A percentile compares a stretch with the other conserved stretches of the same genome.
phyloP scores from a whole-genome alignment of 2,888 invertebrate genomes.

The Brachyptera risi region DNA sequence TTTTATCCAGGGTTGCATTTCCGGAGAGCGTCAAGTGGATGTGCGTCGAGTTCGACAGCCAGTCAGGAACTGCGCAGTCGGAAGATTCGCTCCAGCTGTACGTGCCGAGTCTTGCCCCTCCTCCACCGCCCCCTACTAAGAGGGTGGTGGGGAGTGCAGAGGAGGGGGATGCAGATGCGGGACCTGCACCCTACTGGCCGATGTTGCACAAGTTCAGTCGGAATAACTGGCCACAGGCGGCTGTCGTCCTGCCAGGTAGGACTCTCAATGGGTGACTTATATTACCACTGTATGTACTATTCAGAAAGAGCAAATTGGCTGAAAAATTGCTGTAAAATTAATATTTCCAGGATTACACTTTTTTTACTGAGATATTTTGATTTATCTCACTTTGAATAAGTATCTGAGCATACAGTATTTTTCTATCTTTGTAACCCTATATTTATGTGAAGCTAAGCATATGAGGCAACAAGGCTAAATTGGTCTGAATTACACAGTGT shows the following conservation, averaged over 20 bases:
- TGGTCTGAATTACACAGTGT: too few species aligned
- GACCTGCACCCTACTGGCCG: slow-evolving; percentile 53
- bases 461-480: too few species aligned
- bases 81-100: slow-evolving; percentile 82
- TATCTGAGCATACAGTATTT: too few species aligned
- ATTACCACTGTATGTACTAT: too few species aligned
- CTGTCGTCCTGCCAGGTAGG: slow-evolving; percentile 74
- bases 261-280: too few species aligned
- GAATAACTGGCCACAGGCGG: slow-evolving; percentile 81
- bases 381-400: too few species aligned
- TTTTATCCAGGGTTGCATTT: slow-evolving; percentile 68
- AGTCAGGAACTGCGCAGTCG: slow-evolving; percentile 87
- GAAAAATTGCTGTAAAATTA: too few species aligned
- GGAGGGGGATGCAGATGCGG: slow-evolving; percentile 40
- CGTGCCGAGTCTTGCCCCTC: slow-evolving; percentile 47
- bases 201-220: slow-evolving; percentile 62
- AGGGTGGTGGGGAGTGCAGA: slow-evolving; percentile 37
- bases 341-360: too few species aligned
- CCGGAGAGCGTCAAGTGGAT: slow-evolving; percentile 87
- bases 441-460: too few species aligned
- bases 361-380: too few species aligned
- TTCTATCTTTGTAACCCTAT: too few species aligned
- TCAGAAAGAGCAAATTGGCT: too few species aligned
- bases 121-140: not conserved
- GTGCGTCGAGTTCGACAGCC: slow-evolving; percentile 87